Conservation (phyloP, 2,797 vertebrate species). For the Squalus acanthias region DNA sequence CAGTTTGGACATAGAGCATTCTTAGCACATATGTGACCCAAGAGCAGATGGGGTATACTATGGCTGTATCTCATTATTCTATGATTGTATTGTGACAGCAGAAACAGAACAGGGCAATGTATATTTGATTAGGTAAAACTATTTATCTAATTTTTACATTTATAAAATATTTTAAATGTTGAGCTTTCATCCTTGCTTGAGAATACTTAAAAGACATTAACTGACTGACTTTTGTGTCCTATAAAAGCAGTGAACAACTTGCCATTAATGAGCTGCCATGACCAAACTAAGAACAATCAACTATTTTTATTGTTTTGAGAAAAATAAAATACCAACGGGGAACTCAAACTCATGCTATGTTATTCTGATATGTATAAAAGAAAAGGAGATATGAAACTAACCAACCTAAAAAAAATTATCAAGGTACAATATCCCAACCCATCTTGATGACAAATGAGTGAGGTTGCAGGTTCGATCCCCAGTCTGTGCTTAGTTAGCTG, state of each 20-base stretch:
- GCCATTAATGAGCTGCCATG: neutral
- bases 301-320: neutral
- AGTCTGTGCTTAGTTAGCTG: neutral
- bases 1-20: neutral
- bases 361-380: neutral
- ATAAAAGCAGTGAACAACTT: neutral
- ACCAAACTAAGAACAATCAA: neutral
- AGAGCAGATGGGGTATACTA: neutral
- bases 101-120: neutral
- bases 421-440: neutral
- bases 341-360: neutral
- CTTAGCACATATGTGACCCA: too few relatives aligned
- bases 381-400: neutral
- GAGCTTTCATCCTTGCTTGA: neutral
- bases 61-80: neutral
- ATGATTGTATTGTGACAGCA: neutral
- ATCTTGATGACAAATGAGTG: neutral
- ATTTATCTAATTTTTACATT: neutral
- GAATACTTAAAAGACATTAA: neutral
- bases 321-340: neutral
- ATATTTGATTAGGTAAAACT: neutral
- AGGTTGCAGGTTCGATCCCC: neutral
- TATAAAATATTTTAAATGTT: neutral
- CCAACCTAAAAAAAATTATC: neutral
- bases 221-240: neutral